phyloP scores from a whole-genome alignment of 2,888 invertebrate genomes.

The Stomorhina lunata region DNA sequence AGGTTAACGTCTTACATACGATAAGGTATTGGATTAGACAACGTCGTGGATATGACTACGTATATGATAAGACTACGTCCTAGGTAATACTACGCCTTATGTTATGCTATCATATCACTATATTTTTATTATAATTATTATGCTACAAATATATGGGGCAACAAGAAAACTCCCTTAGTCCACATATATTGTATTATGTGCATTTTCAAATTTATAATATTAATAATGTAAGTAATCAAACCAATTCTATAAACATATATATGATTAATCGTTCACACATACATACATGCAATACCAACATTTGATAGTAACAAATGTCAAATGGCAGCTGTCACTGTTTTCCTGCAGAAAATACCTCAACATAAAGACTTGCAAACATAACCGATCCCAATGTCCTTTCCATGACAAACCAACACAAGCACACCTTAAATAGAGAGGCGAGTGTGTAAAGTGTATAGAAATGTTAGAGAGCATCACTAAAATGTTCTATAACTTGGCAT shows the following conservation, averaged over 20 bases:
- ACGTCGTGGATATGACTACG: too few species aligned
- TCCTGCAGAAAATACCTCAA: slow-evolving; percentile 40
- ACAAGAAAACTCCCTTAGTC: too few species aligned
- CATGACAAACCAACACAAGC: not conserved
- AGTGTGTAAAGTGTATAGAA: not conserved
- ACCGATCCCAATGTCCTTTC: not conserved
- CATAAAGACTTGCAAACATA: slow-evolving; percentile 3
- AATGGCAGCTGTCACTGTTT: slow-evolving; percentile 62
- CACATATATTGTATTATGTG: too few species aligned
- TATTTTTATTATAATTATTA: not conserved
- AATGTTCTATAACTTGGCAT: slow-evolving; percentile 58
- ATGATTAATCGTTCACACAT: slow-evolving; percentile 30
- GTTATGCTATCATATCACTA: not conserved
- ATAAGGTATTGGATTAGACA: too few species aligned
- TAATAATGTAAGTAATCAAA: not conserved
- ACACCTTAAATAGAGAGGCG: not conserved
- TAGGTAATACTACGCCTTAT: not conserved
- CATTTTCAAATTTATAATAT: not conserved
- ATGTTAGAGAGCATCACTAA: slow-evolving; percentile 44
- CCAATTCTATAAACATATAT: not conserved
- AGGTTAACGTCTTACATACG: too few species aligned
- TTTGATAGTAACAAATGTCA: slow-evolving; percentile 54
- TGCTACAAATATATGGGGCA: not conserved
- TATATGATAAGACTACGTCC: too few species aligned
- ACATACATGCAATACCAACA: not conserved